These are phyloP conservation scores for Nasonia oneida DNA, from an alignment of 2,888 invertebrate species.

Conservation along the genomic window DNA sequence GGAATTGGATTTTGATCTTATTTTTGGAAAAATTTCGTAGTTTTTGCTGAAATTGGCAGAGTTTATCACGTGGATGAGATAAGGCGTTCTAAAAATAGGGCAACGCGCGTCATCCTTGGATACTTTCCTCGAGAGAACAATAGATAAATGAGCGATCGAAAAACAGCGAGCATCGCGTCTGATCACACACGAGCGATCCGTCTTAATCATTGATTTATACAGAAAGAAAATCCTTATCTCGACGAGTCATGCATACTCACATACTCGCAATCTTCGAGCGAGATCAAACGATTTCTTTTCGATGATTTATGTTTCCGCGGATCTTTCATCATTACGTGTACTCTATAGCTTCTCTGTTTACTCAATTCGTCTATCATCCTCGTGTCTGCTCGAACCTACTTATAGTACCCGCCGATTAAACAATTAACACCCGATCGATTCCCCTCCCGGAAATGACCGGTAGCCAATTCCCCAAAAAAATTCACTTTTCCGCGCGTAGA, in stretches of 20 bases:
- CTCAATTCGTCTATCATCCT: not conserved
- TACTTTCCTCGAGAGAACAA: no score
- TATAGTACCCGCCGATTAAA: not conserved
- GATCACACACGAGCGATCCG: not conserved
- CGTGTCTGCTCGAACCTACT: not conserved
- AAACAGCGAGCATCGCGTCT: not conserved
- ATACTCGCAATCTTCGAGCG: not conserved
- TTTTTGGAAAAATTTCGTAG: not conserved
- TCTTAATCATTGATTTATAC: conserved; percentile 24
- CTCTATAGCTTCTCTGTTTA: no score
- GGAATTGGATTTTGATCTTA: not conserved
- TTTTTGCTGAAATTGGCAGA: not conserved
- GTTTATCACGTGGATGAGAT: no score
- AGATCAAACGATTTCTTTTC: conserved; percentile 25
- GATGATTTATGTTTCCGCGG: conserved; percentile 1
- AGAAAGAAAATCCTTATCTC: conserved; percentile 31
- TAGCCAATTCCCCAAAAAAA: not conserved
- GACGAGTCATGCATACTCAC: not conserved
- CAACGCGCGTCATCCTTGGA: no score
- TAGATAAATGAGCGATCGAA: no score
- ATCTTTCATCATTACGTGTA: not conserved
- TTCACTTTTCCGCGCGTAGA: not conserved
- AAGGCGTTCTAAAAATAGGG: no score
- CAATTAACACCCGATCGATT: not conserved
- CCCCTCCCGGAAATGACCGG: no score